Conservation (phyloP, 2,797 vertebrate species). For the Hoplostethus mediterraneus region DNA sequence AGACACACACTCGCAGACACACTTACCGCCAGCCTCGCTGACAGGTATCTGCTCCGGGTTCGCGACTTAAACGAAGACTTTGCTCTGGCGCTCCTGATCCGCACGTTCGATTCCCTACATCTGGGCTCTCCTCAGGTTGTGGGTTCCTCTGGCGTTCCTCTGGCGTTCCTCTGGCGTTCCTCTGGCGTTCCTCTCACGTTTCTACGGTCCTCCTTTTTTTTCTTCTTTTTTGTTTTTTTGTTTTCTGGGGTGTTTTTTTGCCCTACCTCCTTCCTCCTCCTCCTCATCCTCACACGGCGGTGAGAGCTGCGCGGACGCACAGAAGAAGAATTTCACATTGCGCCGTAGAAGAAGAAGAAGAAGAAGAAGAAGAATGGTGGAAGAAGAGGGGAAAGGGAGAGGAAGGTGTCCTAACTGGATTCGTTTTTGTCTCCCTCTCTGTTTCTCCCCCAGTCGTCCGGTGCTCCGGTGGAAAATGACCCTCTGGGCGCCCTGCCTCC, state of each 20-base stretch:
- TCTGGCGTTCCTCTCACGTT: not conserved
- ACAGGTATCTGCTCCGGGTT: conserved; percentile 15
- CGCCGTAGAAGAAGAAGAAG: conserved; percentile 18
- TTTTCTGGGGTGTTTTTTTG: not conserved
- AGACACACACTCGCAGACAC: too few species aligned
- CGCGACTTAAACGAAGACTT: not conserved
- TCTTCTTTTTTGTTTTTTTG: conserved; percentile 6
- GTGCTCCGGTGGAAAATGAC: conserved; percentile 92
- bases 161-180: too few species aligned
- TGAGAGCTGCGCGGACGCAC: not conserved
- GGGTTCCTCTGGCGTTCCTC: conserved; percentile 23
- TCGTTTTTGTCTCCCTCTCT: conserved; percentile 74
- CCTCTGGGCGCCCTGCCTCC: conserved; percentile 93
- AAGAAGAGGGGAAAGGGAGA: conserved; percentile 24
- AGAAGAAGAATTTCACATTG: not conserved
- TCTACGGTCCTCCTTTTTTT: conserved; percentile 19
- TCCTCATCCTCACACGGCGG: not conserved
- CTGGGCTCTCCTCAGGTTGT: not conserved
- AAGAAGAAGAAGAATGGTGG: not conserved
- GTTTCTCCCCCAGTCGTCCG: conserved; percentile 86
- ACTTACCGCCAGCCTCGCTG: too few species aligned
- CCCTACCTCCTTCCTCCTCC: not conserved
- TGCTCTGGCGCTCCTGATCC: not conserved
- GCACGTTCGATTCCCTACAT: too few species aligned
- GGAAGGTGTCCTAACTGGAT: conserved; percentile 70